Percentiles rank a stretch among this genome's conserved stretches.
Evolutionary conservation across 2,888 invertebrate species (phyloP).

Genomic region (Aplocera efformata): DNA sequence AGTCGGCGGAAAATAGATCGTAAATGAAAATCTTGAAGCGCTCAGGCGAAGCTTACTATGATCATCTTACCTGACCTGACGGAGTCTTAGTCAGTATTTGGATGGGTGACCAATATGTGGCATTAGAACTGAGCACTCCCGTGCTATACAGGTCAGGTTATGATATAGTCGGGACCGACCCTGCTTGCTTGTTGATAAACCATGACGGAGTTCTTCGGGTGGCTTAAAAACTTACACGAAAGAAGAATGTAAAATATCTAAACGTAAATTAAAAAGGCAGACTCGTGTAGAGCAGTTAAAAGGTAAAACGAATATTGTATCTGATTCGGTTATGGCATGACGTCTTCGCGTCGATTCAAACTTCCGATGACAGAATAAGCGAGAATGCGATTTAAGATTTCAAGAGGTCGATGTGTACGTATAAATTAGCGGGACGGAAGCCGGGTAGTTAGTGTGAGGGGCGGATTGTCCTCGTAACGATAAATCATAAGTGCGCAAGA

Average conservation of each 20-base stretch:
- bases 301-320: slow-evolving; percentile 53
- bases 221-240: not conserved
- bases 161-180: no score
- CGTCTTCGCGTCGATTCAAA: slow-evolving; percentile 30
- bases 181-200: no score
- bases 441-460: slow-evolving; percentile 70
- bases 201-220: no score
- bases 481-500: slow-evolving; percentile 78
- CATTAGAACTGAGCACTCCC: no score
- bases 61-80: no score
- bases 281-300: slow-evolving; percentile 43
- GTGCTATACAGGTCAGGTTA: no score
- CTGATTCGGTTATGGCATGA: slow-evolving; percentile 46
- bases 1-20: no score
- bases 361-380: slow-evolving; percentile 55
- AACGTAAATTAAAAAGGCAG: slow-evolving; percentile 28
- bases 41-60: no score
- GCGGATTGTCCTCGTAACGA: slow-evolving; percentile 74
- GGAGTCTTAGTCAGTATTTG: no score
- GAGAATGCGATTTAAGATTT: slow-evolving; percentile 64
- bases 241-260: slow-evolving; percentile 28
- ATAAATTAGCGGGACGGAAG: slow-evolving; percentile 73
- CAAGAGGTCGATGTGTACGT: slow-evolving; percentile 57
- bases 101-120: no score
- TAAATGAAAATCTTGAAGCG: no score